Evolutionary conservation across 2,888 invertebrate species (phyloP).

Genomic region (Ctena decussata): DNA sequence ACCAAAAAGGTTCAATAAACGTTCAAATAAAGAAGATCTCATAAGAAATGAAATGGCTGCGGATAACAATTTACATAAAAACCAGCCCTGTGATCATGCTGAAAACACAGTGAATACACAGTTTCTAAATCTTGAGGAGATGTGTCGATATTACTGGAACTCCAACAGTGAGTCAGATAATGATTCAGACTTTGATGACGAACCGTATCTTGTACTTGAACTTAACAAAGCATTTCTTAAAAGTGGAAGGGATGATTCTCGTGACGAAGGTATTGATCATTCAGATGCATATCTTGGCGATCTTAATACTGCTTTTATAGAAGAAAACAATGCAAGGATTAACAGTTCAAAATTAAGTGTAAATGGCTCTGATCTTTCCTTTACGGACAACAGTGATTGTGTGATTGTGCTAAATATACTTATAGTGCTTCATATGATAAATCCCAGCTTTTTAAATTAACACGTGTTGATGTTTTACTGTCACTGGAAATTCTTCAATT

Average conservation of each 20-base stretch:
- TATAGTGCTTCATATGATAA: too few relatives aligned
- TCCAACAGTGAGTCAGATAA: conserved; percentile 10
- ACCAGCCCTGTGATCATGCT: not conserved
- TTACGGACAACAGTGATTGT: not conserved
- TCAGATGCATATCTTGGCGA: not conserved
- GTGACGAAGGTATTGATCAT: not conserved
- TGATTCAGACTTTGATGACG: conserved; percentile 28
- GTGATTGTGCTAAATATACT: not conserved
- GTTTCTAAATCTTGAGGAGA: conserved; percentile 2
- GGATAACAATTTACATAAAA: too few relatives aligned
- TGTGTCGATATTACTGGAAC: conserved; percentile 36
- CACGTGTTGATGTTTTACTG: too few relatives aligned
- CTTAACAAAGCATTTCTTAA: not conserved
- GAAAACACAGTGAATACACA: not conserved
- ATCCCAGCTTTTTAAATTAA: too few relatives aligned
- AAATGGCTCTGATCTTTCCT: not conserved
- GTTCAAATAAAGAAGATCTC: too few relatives aligned
- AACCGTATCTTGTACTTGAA: not conserved
- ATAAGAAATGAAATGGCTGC: too few relatives aligned
- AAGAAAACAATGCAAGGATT: not conserved
- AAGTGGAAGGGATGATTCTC: not conserved
- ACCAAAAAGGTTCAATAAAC: not conserved
- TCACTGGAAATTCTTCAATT: too few relatives aligned
- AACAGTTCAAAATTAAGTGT: not conserved
- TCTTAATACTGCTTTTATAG: not conserved